phyloP scores from a whole-genome alignment of 2,797 vertebrate species.

The Halcyon smyrnensis region DNA sequence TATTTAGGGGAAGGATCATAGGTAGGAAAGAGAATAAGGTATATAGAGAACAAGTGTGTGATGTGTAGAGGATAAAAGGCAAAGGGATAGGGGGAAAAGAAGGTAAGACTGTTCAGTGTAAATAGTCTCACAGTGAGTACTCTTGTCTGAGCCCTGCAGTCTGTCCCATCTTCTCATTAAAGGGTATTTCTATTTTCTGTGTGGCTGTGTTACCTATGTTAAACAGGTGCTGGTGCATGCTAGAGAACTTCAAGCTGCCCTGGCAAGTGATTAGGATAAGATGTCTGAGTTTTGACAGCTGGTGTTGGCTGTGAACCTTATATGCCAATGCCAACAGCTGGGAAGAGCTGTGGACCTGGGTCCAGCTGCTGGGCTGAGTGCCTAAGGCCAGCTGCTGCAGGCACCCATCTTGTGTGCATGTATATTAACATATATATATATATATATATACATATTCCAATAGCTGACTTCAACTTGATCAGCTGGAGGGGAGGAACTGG shows the following conservation, averaged over 20 bases:
- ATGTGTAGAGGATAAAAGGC: not conserved
- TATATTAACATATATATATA: no score
- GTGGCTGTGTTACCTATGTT: not conserved
- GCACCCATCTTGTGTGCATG: accelerated
- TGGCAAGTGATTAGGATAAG: not conserved
- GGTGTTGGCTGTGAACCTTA: not conserved
- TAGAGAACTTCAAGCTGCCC: not conserved
- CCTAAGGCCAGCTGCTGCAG: not conserved
- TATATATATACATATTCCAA: not conserved
- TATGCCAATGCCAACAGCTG: not conserved
- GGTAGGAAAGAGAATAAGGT: not conserved
- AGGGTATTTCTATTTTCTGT: not conserved
- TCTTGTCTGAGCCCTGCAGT: not conserved
- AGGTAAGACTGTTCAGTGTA: not conserved
- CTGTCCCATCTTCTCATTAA: not conserved
- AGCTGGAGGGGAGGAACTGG: not conserved
- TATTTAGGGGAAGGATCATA: not conserved
- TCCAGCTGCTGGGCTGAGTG: not conserved
- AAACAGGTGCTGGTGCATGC: not conserved
- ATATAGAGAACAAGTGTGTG: not conserved
- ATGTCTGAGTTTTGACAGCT: not conserved
- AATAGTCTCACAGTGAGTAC: not conserved
- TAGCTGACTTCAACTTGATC: not conserved
- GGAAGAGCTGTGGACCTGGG: not conserved
- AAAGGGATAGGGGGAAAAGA: not conserved